Base-by-base conservation (phyloP, 2,113 vertebrate genomes). In the Mirza zaza region DNA sequence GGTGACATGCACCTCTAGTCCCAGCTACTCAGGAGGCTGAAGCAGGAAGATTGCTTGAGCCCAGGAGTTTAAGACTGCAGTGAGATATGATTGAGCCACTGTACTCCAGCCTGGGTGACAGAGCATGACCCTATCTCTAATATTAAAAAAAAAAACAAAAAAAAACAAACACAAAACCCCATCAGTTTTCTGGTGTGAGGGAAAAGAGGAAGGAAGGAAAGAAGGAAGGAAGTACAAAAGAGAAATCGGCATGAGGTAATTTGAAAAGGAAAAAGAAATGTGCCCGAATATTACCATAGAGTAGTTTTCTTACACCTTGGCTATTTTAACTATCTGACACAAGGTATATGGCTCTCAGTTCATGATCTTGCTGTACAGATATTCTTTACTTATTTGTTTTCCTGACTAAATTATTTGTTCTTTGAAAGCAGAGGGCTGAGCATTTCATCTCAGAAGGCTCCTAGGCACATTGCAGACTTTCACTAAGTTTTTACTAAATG, bases 391-490 rank as follows among this genome's bases (percentile, higher is more conserved):
- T 14, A 63, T 70, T 75, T 90, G 13, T 76, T 94, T 95, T 68
- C 42, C 59, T 23, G 61, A 25, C 92, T 75, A 55, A 61, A 75
- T 45, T 68, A 34, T 68, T 75, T 75, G 29, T 76, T 86, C 50
- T 91, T 73, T 82, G 32, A 94, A 96, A 92, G 39, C 42, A 27
- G 92, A 50, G 94, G 52, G 52, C 59, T 95, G 18, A 80, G 8
- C 48, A 20, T 77, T 81, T 92, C 65, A 23, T 80, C 42, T 14
- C 57, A n/a, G 7, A 87, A 87, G 91, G 87, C 42, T 63, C 45
- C 12, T 18, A 59, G 50, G n/a, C 80, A 48, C n/a, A 21, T 23
- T 85, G 83, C 23, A 89, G 88, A 73, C 81, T 67, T 42, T 85
- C n/a, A 52, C 45, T 70, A 48, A 82, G 3, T n/a, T 63, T 90